Percentiles rank a stretch among this genome's conserved stretches.
Conservation (phyloP, 2,113 vertebrate species). For the Gobio gobio region DNA sequence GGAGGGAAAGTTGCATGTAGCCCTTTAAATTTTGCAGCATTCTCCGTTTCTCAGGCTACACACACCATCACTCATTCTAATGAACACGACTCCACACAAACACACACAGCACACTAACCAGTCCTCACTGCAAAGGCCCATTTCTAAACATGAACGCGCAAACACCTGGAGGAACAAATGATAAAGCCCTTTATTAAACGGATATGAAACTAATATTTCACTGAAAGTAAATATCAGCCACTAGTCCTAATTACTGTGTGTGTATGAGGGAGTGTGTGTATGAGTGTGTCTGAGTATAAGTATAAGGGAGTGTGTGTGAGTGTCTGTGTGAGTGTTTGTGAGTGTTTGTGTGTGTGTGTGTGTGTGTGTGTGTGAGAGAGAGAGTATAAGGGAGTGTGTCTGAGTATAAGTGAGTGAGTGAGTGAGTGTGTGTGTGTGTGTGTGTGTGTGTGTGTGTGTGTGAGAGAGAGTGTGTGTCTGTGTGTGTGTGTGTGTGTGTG, state of each 20-base stretch:
- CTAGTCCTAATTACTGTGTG: background rate
- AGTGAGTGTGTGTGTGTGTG: too few relatives aligned
- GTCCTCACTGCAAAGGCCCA: background rate
- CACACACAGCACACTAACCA: background rate
- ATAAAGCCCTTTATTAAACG: background rate
- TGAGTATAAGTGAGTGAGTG: too few relatives aligned
- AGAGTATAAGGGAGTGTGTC: too few relatives aligned
- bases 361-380: too few relatives aligned
- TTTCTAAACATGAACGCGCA: background rate
- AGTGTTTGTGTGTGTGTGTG: too few relatives aligned
- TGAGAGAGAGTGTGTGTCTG: too few relatives aligned
- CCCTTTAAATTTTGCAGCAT: background rate
- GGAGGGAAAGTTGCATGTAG: background rate
- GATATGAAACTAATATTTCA: background rate
- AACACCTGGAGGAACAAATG: background rate
- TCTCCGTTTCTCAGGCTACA: background rate
- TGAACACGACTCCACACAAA: background rate
- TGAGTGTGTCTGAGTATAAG: too few relatives aligned
- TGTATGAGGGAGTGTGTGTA: too few relatives aligned
- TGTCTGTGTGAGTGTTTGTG: too few relatives aligned
- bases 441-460: too few relatives aligned
- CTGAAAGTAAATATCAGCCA: background rate
- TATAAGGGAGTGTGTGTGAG: too few relatives aligned
- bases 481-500: too few relatives aligned
- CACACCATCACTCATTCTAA: constrained; percentile 17